A percentile compares a stretch with the other conserved stretches of the same genome.
Conservation (phyloP, 2,888 invertebrate genomes). For the Microdon myrmicae region DNA sequence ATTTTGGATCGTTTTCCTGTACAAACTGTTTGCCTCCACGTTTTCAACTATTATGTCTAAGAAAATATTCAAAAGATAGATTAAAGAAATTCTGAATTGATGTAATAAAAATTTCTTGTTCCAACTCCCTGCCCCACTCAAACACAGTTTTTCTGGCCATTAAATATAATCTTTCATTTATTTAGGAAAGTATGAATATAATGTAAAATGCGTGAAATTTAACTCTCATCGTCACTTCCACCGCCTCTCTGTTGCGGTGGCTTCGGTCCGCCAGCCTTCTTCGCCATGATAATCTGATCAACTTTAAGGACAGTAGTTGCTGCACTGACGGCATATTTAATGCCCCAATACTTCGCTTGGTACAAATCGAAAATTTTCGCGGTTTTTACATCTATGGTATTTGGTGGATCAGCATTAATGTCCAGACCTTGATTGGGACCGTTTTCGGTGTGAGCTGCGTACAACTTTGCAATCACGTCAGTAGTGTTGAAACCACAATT, state of each 20-base stretch:
- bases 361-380: slow-evolving; percentile 86
- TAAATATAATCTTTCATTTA: too few relatives aligned
- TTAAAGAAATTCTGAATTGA: too few relatives aligned
- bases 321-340: slow-evolving; percentile 94
- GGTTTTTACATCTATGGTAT: slow-evolving; percentile 79
- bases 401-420: slow-evolving; percentile 81
- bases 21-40: too few relatives aligned
- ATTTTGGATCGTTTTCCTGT: too few relatives aligned
- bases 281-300: slow-evolving; percentile 98
- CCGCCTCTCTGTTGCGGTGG: slow-evolving; percentile 75
- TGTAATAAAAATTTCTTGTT: too few relatives aligned
- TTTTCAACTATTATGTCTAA: too few relatives aligned
- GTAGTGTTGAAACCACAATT: slow-evolving; percentile 92
- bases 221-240: slow-evolving; percentile 82
- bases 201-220: slow-evolving; percentile 59
- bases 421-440: slow-evolving; percentile 86
- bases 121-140: too few relatives aligned
- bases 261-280: slow-evolving; percentile 95
- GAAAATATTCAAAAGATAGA: too few relatives aligned
- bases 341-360: slow-evolving; percentile 88
- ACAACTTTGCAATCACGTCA: slow-evolving; percentile 86
- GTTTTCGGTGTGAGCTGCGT: slow-evolving; percentile 91
- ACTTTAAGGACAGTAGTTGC: slow-evolving; percentile 93
- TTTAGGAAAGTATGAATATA: too few relatives aligned
- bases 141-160: too few relatives aligned